Percentiles rank a stretch among this genome's conserved stretches.
phyloP scores from a whole-genome alignment of 2,888 invertebrate genomes.

The Troglohyphantes excavatus region DNA sequence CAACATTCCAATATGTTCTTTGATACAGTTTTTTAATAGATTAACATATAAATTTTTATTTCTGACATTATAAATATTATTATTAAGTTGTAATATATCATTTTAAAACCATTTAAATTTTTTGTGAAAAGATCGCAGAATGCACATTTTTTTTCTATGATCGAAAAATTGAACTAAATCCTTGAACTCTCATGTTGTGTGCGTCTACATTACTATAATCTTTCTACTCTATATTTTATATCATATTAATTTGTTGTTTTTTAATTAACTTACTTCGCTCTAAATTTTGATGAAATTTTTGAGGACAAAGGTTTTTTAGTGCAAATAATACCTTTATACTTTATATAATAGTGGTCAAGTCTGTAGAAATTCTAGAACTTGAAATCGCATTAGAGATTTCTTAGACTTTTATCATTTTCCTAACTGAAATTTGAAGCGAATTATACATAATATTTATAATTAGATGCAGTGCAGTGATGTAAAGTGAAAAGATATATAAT shows the following conservation, averaged over 20 bases:
- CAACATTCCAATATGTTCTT: too few relatives aligned
- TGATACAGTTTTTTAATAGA: too few relatives aligned
- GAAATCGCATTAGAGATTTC: constrained; percentile 9
- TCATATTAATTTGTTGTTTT: constrained; percentile 47
- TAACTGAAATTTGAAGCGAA: constrained; percentile 22
- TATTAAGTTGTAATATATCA: too few relatives aligned
- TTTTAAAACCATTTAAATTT: too few relatives aligned
- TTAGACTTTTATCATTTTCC: constrained; percentile 14
- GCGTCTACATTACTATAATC: constrained; percentile 31
- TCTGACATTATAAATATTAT: too few relatives aligned
- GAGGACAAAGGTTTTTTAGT: neutral
- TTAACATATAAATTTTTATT: too few relatives aligned
- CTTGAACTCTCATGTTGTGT: constrained; percentile 8
- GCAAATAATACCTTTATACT: neutral
- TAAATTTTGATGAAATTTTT: neutral
- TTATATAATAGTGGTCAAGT: neutral
- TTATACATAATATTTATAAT: neutral
- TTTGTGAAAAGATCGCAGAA: too few relatives aligned
- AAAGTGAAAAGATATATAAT: neutral
- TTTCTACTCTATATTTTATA: constrained; percentile 47
- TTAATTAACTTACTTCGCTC: constrained; percentile 21
- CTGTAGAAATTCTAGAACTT: neutral
- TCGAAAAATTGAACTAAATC: neutral
- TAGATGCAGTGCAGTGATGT: neutral
- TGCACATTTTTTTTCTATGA: neutral